Evolutionary conservation across 2,113 vertebrate species (phyloP).

Genomic region (Paraplagusia blochii): DNA sequence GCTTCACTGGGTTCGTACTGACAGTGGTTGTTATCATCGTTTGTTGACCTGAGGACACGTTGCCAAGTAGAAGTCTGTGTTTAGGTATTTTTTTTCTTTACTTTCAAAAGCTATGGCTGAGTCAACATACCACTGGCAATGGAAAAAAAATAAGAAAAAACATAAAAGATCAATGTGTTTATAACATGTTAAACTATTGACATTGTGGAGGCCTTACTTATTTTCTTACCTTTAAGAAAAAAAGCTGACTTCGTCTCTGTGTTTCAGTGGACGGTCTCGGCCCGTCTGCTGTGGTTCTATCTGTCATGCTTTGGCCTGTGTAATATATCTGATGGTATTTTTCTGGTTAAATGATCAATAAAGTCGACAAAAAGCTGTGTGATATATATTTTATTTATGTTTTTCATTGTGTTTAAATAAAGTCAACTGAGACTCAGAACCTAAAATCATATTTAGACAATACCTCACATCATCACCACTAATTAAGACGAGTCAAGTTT

Average conservation of each 20-base stretch:
- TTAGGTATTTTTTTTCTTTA: slow-evolving; percentile 58
- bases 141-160: slow-evolving; percentile 46
- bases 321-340: slow-evolving; percentile 76
- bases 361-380: slow-evolving; percentile 68
- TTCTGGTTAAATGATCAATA: slow-evolving; percentile 79
- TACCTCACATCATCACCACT: no score
- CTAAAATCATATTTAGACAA: neutral
- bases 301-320: slow-evolving; percentile 73
- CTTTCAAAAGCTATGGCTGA: slow-evolving; percentile 66
- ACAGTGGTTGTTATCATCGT: slow-evolving; percentile 68
- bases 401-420: neutral
- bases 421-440: slow-evolving; percentile 10
- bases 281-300: slow-evolving; percentile 53
- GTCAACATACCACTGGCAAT: slow-evolving; percentile 61
- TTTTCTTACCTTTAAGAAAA: slow-evolving; percentile 77
- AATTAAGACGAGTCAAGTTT: no score
- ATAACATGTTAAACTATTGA: slow-evolving; percentile 66
- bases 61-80: slow-evolving; percentile 75
- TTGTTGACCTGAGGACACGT: slow-evolving; percentile 60
- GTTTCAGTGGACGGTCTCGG: slow-evolving; percentile 57
- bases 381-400: neutral
- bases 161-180: slow-evolving; percentile 65
- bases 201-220: slow-evolving; percentile 78
- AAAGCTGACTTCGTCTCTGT: slow-evolving; percentile 63
- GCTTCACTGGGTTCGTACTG: slow-evolving; percentile 71